Evolutionary conservation across 2,113 vertebrate species (phyloP), one percentile per base, ranked within the genome.

Genomic region (Amia ocellicauda): DNA sequence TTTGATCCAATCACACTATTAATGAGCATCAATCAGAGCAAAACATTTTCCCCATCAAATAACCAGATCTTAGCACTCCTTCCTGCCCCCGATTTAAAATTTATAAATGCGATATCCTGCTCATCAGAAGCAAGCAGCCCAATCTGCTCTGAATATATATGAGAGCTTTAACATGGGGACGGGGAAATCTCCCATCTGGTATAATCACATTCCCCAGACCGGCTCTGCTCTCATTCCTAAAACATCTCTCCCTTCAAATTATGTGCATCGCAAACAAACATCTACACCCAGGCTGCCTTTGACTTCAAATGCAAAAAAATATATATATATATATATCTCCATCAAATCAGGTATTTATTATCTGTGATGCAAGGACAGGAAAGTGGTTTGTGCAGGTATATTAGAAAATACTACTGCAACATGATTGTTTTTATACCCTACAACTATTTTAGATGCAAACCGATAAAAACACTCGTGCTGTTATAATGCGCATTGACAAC

Each of bases 131-230:
- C 87, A 88, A 54, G 88, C 85, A 85, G 86, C 84, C 87, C 90
- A 91, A 91, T 93, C 91, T 91, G 89, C 86, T 92, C 88, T 91
- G 90, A 91, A 93, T 93, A 93, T 91, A 93, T 93, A 92, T 93
- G 91, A 92, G 88, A 91, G 87, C 87, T 90, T 92, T 90, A 92
- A 92, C 88, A 90, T 89, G 89, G 90, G 88, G 57, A 90, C 85
- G 89, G 89, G 89, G 87, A 91, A 91, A 90, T 90, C 86, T 86
- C 85, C 88, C 88, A 91, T 90, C 88, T 90, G 90, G 89, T 86
- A n/a, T n/a, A 93, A 91, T 89, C 86, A 89, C 87, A 90, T 90
- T 89, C 86, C 75, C 83, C 85, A 69, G 62, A 90, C 87, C 86
- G 77, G 79, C 82, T 62, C 69, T 81, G 84, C 76, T 83, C 69